Evolutionary conservation across 37 sponge, comb jelly and placozoan species (phyloP), one percentile per base, ranked within the genome.

Genomic region (Hexactinellida sp.): DNA sequence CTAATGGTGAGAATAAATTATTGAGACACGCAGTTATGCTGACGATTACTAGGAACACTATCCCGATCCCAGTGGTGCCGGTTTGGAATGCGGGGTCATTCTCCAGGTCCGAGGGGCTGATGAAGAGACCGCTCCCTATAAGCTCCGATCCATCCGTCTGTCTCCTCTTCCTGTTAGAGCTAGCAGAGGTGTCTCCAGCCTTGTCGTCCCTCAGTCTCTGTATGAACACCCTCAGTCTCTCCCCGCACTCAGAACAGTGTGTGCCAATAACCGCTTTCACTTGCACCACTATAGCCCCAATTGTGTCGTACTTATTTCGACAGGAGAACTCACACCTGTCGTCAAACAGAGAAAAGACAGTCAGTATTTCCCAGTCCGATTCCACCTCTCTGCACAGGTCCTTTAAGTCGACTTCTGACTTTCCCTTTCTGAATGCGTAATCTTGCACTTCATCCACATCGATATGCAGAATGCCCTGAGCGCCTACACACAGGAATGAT

Each of bases 361-460:
- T 63, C 5, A 63, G 34, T n/a, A 63, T 63, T n/a, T 63, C 76
- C 76, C 76, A 63, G 13, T 63, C 76, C 21, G 76, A 63, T 63
- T 25, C 28, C 25, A 23, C 76, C 30, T 63, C 76, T 63, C 5
- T 7, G 13, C 76, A 63, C 76, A 63, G 34, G 34, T 63, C 76
- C 5, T n/a, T 63, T 25, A 10, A 3, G 21, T 10, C 30, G 3
- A 63, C 21, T 63, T 63, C 76, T 21, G 76, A 32, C 30, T 63
- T 63, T 63, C 76, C 76, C 13, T 63, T 63, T 23, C 76, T 63
- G 76, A 63, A 63, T 32, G 76, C 76, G 76, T 25, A 63, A 63
- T 63, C 34, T n/a, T 63, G 21, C 13, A n/a, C 76, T 63, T 63
- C 76, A 25, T 63, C 76, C 3, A 63, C 76, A 63, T 63, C 76